These are phyloP conservation scores for Boleophthalmus pectinirostris DNA, from an alignment of 2,113 vertebrate genomes.

Conservation along the genomic window DNA sequence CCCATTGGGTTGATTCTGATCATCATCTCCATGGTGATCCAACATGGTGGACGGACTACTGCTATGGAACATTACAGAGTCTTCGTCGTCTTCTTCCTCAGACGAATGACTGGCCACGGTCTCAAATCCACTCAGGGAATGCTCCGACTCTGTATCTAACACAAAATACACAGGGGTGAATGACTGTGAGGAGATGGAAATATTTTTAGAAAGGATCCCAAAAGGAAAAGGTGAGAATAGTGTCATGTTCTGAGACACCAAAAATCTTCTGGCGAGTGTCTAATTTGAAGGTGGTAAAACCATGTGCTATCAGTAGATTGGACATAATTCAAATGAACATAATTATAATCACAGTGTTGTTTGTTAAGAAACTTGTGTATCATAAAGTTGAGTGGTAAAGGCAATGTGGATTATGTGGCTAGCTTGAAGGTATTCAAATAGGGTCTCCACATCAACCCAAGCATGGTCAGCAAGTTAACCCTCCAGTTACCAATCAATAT, in stretches of 20 bases:
- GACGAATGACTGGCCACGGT: slow-evolving; percentile 81
- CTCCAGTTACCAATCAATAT: background rate
- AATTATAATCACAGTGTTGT: background rate
- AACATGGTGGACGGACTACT: slow-evolving; percentile 76
- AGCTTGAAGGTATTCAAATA: background rate
- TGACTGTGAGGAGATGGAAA: background rate
- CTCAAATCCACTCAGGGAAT: slow-evolving; percentile 89
- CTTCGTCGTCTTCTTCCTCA: slow-evolving; percentile 74
- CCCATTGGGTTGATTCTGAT: slow-evolving; percentile 82
- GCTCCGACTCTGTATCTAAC: slow-evolving; percentile 89
- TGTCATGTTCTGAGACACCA: background rate
- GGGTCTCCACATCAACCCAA: background rate
- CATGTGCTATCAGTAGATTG: background rate
- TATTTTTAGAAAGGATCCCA: background rate
- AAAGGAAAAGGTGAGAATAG: background rate
- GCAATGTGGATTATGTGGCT: background rate
- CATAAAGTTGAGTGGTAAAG: background rate
- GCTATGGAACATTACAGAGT: slow-evolving; percentile 71
- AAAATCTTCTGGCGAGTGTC: background rate
- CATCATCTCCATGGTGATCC: slow-evolving; percentile 81
- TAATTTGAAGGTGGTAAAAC: background rate
- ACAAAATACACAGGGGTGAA: slow-evolving; percentile 7
- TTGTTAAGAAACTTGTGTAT: background rate
- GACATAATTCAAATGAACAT: background rate
- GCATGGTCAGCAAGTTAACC: background rate